Evolutionary conservation across 1,140 invertebrate species (phyloP).

Genomic region (Holcopasites calliopsidis): DNA sequence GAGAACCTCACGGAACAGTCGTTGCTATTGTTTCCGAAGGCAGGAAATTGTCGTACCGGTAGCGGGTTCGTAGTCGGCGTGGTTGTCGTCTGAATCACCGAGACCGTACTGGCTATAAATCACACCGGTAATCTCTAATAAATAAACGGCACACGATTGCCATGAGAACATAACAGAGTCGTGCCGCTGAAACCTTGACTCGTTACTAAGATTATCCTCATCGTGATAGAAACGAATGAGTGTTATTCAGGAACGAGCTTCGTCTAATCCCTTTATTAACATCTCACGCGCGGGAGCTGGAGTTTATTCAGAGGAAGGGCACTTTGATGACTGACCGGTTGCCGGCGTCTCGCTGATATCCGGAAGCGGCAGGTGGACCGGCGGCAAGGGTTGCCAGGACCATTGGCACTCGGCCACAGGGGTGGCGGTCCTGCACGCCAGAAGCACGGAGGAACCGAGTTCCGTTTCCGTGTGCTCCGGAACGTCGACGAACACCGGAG

Average conservation of each 20-base stretch:
- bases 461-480: constrained; percentile 71
- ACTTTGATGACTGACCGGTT: constrained; percentile 38
- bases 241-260: not conserved
- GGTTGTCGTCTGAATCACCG: constrained; percentile 55
- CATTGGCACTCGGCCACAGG: constrained; percentile 76
- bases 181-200: constrained; percentile 1
- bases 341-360: constrained; percentile 66
- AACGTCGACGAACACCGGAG: constrained; percentile 69
- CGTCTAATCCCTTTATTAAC: not conserved
- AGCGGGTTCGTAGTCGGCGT: constrained; percentile 67
- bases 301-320: too few species aligned
- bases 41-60: constrained; percentile 73
- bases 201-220: not conserved
- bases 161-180: constrained; percentile 24
- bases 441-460: constrained; percentile 71
- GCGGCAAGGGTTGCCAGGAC: constrained; percentile 76
- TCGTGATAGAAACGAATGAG: constrained; percentile 31
- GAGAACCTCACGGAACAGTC: constrained; percentile 78
- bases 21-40: constrained; percentile 77
- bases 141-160: constrained; percentile 28
- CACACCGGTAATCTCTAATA: constrained; percentile 11
- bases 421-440: constrained; percentile 72
- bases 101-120: constrained; percentile 52
- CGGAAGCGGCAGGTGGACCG: constrained; percentile 73
- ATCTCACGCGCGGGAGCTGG: too few species aligned